Evolutionary conservation across 2,888 invertebrate genomes (phyloP), one percentile per base, ranked within the genome.

Genomic region (Electrophaes corylata): DNA sequence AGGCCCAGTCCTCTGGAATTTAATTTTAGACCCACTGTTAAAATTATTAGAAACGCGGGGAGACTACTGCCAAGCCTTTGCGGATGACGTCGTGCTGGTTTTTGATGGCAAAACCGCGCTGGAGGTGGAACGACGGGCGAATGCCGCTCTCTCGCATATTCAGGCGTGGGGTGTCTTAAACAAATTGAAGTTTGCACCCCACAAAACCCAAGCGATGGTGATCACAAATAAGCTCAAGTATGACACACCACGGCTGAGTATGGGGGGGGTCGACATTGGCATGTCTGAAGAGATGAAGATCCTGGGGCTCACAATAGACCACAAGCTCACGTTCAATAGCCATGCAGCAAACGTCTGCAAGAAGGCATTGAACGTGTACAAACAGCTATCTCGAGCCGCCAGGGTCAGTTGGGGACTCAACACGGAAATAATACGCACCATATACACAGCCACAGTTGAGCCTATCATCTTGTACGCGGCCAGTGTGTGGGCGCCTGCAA

Each of bases 371-470:
- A 26, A 41, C 12, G 19, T 52, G 1, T 52, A 39, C 12, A 48
- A 55, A n/a, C 39, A 40, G 5, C 12, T 46, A 5, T 33, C 40
- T 40, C 56, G 56, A 33, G 47, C 47, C 3, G 47, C 47, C 4
- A 26, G 6, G 6, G 5, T 26, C 3, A 5, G 23, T 6, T 26
- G 12, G 33, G 33, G n/a, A 3, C 62, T 62, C 44, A 56, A 61
- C 51, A 56, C 62, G 44, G 57, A 47, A 12, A 43, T 57, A 39
- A 56, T 58, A 53, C 56, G 49, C 35, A 52, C 49, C 26, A 50
- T 49, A 57, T 49, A 53, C 8, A 16, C 11, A 1, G 29, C 45
- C 1, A n/a, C 31, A 1, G 45, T 45, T 1, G 45, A 45, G n/a
- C 45, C 45, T 0, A 4, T 44, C 2, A 44, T 26, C 0, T 0